Evolutionary conservation across 1,140 invertebrate species (phyloP), one percentile per base, ranked within the genome.

Genomic region (Drosophila kanapiae): DNA sequence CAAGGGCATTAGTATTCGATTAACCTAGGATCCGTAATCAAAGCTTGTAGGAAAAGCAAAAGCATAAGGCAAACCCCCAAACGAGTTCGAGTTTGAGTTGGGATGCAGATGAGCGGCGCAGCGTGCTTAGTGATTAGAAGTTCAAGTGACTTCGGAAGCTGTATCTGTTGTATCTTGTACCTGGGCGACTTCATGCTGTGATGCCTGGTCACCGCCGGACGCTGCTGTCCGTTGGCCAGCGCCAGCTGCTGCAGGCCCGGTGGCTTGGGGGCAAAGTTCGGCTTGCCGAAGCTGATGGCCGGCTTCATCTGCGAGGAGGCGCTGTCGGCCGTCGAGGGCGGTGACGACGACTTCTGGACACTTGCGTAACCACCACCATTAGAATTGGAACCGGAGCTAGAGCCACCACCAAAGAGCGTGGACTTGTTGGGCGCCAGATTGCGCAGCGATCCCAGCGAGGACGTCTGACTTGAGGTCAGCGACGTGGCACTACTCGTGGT

Each of bases 111-210:
- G 53, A 53, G 35, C 51, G 53, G 42, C 49, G 54, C 42, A 45
- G 53, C 53, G 74, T 76, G 43, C 49, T 59, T 67, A 47, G 42
- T 58, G 49, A 23, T 23, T 23, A 23, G 23, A 23, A 23, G 23
- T 23, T 23, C 23, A 23, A 23, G 23, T 60, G 42, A 75, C 37
- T 37, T 47, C 43, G 60, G 37, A 54, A 38, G 60, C 49, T 82
- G 43, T 49, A 31, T 47, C 27, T 47, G 54, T 29, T 51, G 49
- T 51, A 33, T 67, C 38, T 65, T 91, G 74, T 92, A 93, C 92
- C 92, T 93, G 79, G 92, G 92, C 57, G 92, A 92, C 71, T 93
- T 93, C 92, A 93, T 92, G 82, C 92, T 93, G 78, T 93, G 92
- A 65, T 93, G 92, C 31, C 92, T 79, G 33, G 85, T 74, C 29